Base-by-base conservation (phyloP, 2,888 invertebrate species). In the Poecilus cupreus region DNA sequence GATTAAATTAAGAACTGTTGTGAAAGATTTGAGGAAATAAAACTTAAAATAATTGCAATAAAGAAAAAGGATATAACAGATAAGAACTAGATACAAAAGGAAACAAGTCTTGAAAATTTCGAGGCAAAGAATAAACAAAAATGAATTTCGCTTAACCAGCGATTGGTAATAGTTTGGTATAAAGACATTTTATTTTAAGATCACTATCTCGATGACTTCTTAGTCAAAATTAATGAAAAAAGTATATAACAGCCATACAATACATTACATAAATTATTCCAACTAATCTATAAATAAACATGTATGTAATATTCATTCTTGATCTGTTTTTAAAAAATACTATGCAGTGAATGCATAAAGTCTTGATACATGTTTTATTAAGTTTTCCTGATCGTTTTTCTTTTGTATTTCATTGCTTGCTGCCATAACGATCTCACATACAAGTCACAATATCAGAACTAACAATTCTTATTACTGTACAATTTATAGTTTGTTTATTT, bases 201-300 rank as follows among this genome's bases (percentile, higher is more conserved):
- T 88, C 88, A 88, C 88, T 88, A 88, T 85, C 81, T 86, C 86
- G 85, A 87, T 87, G 87, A 88, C 87, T 87, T 87, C 85, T 85
- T 86, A 83, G 83, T 85, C 87, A 85, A 86, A 87, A 87, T 76
- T 18, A 87, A 88, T 87, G 87, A 88, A 88, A 88, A 88, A 87
- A 87, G 88, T 86, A 88, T 87, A 87, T 88, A 88, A 88, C 88
- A 88, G 88, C 88, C 88, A 88, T 88, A 88, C 87, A 87, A 86
- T 87, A 86, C 84, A 84, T 86, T 86, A 86, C 84, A 84, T 87
- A 88, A 88, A 87, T 87, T 87, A 88, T 87, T 85, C 26, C 64
- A 81, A 81, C 81, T 81, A 74, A 46, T 74, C 72, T 80, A 68
- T 68, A 81, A 81, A 81, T 75, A 81, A 80, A 70, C 68, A 80